Evolutionary conservation across 2,113 vertebrate species (phyloP).

Genomic region (Psammodynastes pulverulentus): DNA sequence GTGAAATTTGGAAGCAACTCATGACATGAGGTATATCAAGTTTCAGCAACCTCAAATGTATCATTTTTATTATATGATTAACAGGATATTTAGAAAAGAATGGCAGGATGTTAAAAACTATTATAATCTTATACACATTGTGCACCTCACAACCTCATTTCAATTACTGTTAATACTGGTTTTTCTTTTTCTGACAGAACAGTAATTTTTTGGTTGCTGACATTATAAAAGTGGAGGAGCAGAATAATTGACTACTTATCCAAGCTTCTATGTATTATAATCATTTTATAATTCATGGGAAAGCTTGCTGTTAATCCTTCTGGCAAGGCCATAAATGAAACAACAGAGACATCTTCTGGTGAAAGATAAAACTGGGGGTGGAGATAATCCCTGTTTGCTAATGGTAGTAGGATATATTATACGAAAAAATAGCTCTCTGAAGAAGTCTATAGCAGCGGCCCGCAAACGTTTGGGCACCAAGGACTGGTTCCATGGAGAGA

Average conservation of each 20-base stretch:
- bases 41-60: background rate
- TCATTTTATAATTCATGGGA: background rate
- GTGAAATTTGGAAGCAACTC: background rate
- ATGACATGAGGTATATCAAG: background rate
- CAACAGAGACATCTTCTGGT: conserved; percentile 38
- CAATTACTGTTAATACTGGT: background rate
- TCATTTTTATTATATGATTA: background rate
- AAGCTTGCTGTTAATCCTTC: background rate
- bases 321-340: background rate
- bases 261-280: background rate
- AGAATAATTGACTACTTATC: background rate
- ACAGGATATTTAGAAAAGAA: background rate
- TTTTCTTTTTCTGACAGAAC: background rate
- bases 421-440: background rate
- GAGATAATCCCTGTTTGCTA: background rate
- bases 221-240: background rate
- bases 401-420: background rate
- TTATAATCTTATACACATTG: background rate
- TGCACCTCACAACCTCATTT: background rate
- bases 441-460: background rate
- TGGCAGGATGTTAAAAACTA: background rate
- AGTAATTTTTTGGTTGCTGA: background rate
- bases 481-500: too few relatives aligned
- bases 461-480: too few relatives aligned
- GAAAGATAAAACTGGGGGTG: conserved; percentile 10